Evolutionary conservation across 2,888 invertebrate species (phyloP), one percentile per base, ranked within the genome.

Genomic region (Mesorhabditis spiculigera): DNA sequence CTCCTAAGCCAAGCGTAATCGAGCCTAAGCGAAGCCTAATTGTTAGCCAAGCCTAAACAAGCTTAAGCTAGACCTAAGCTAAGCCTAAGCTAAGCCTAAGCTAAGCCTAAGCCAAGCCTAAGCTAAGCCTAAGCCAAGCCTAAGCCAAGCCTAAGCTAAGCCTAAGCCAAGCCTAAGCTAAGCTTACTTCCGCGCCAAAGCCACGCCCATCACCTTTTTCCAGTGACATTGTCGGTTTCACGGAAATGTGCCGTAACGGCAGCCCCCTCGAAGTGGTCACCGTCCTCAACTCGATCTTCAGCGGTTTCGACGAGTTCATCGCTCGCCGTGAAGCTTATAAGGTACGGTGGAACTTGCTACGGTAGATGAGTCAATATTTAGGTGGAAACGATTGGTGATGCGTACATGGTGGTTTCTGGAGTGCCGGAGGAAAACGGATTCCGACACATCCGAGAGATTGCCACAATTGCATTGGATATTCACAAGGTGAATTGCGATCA

Each of bases 351-450:
- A 16, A n/a, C n/a, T 50, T 1, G 65, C 42, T 16, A 4, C 42
- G 13, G 13, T 8, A 43, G 5, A 43, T 68, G 71, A 5, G 41
- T 64, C 8, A 67, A 65, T 50, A 74, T 74, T 67, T 67, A 81
- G 73, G 83, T 83, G n/a, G 83, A 83, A 66, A 83, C 83, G 5
- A 82, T 83, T 67, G 83, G 83, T n/a, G 84, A 84, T 71, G 80
- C 83, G 0, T 84, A 84, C 67, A 81, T 84, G 81, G 84, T 84
- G 5, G 82, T 82, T 5, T 81, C 82, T 28, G 83, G 83, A 63
- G 78, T 83, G 43, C 83, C 83, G 1, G 81, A 83, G 71, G 83
- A 84, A 69, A 84, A 84, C 69, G 84, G 84, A 64, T 75, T 69
- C 61, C 70, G 75, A 6, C 84, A 84, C 66, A 76, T 83, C 42